phyloP scores from a whole-genome alignment of 1,140 invertebrate species.

The Scylla paramamosain region DNA sequence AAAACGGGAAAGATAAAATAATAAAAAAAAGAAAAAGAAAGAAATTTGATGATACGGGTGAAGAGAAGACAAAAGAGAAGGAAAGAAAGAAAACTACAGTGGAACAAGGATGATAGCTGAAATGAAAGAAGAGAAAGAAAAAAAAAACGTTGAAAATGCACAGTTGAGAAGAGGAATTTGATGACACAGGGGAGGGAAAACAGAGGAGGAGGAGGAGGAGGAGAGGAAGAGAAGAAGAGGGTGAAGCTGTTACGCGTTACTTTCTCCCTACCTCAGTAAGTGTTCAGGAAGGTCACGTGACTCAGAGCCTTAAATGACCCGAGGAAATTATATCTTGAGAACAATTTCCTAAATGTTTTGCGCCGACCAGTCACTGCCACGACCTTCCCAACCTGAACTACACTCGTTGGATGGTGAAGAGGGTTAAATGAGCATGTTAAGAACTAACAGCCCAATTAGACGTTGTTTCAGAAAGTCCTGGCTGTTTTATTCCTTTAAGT shows the following conservation, averaged over 20 bases:
- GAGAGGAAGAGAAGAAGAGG: neutral
- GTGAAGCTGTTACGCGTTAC: neutral
- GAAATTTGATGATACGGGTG: neutral
- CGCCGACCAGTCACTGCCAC: neutral
- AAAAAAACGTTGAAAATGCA: too few species aligned
- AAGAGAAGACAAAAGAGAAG: neutral
- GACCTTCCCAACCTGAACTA: neutral
- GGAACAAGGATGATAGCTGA: too few species aligned
- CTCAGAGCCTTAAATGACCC: constrained; percentile 1
- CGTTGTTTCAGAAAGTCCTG: too few species aligned
- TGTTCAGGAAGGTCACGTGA: neutral
- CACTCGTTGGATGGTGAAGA: neutral
- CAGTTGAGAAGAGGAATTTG: too few species aligned
- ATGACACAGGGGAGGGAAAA: neutral
- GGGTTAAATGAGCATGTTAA: too few species aligned
- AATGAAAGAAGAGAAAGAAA: too few species aligned
- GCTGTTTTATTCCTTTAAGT: too few species aligned
- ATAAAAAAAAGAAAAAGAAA: too few species aligned
- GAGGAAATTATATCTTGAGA: neutral
- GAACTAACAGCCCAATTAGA: too few species aligned
- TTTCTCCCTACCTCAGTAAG: neutral
- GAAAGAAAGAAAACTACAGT: too few species aligned
- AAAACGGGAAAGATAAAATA: too few species aligned
- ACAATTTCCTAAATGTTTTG: neutral
- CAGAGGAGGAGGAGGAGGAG: neutral